These are phyloP conservation scores for Ellobium chinense DNA, from an alignment of 2,888 invertebrate species.

Conservation along the genomic window DNA sequence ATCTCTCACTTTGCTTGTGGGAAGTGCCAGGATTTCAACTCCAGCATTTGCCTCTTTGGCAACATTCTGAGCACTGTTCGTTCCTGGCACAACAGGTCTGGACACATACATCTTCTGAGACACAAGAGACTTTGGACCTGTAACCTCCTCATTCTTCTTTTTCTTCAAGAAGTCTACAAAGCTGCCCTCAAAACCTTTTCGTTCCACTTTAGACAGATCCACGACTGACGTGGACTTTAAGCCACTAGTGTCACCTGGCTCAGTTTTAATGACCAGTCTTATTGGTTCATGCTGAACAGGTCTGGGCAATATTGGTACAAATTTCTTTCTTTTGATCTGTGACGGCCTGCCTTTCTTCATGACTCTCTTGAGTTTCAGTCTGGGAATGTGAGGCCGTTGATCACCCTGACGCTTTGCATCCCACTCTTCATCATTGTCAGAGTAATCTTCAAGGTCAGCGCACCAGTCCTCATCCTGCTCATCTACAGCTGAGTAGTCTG, in stretches of 20 bases:
- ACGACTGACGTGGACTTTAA: neutral
- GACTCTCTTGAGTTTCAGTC: slow-evolving; percentile 42
- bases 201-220: slow-evolving; percentile 5
- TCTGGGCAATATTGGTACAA: neutral
- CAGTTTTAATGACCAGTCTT: slow-evolving; percentile 42
- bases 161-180: slow-evolving; percentile 38
- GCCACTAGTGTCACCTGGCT: slow-evolving; percentile 10
- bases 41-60: neutral
- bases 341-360: slow-evolving; percentile 11
- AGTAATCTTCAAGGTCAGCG: slow-evolving; percentile 35
- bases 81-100: neutral
- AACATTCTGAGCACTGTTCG: neutral
- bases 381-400: slow-evolving; percentile 35
- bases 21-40: slow-evolving; percentile 1
- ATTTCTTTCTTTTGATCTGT: neutral
- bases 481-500: slow-evolving; percentile 21
- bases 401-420: neutral
- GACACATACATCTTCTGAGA: neutral
- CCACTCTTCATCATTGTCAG: slow-evolving; percentile 34
- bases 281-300: slow-evolving; percentile 20
- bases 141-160: neutral
- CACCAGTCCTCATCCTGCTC: slow-evolving; percentile 41
- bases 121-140: neutral
- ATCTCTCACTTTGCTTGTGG: neutral
- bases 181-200: slow-evolving; percentile 34